These are phyloP conservation scores for Struthio camelus DNA, from an alignment of 2,113 vertebrate species.

Conservation along the genomic window DNA sequence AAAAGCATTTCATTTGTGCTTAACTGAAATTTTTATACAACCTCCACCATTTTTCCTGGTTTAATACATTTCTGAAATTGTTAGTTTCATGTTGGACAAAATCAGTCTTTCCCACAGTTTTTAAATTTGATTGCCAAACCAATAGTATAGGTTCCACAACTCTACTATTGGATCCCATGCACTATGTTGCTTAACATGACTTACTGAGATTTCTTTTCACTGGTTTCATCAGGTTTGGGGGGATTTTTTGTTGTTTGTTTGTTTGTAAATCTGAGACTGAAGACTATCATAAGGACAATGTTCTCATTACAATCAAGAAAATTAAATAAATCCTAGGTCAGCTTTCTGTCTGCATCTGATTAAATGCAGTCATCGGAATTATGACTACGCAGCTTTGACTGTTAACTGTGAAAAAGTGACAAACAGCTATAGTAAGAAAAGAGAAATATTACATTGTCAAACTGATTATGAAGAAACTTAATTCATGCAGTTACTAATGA, in stretches of 20 bases:
- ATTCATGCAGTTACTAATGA: background rate
- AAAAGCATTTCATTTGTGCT: background rate
- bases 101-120: background rate
- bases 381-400: background rate
- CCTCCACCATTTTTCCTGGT: background rate
- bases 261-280: background rate
- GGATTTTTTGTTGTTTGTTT: background rate
- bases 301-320: slow-evolving; percentile 12
- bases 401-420: background rate
- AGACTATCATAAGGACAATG: background rate
- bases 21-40: background rate
- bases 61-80: background rate
- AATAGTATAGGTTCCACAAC: background rate
- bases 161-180: background rate
- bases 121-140: background rate
- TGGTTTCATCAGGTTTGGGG: background rate
- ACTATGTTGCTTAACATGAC: background rate
- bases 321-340: background rate
- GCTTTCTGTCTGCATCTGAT: background rate
- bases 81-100: background rate
- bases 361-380: slow-evolving; percentile 1
- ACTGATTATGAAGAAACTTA: slow-evolving; percentile 5
- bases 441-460: background rate
- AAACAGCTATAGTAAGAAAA: background rate
- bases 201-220: background rate